Conservation (phyloP, 2,113 vertebrate species). For the Galbula dea region DNA sequence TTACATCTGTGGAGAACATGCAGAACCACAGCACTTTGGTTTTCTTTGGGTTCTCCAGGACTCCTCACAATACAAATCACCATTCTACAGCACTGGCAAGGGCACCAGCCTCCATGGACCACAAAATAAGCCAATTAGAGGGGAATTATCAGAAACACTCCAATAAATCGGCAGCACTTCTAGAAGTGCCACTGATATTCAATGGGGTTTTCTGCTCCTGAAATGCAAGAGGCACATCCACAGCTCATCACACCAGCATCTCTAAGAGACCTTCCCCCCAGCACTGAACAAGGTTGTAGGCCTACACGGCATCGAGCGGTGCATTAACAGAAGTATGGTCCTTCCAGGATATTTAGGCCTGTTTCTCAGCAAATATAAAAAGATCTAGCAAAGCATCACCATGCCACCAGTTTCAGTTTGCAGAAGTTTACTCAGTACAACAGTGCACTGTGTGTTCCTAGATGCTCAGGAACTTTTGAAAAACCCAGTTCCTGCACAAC, state of each 20-base stretch:
- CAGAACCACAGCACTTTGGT: neutral
- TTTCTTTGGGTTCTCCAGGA: neutral
- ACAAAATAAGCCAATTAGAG: neutral
- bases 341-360: neutral
- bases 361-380: neutral
- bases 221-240: neutral
- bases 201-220: neutral
- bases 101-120: neutral
- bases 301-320: neutral
- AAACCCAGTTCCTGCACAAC: neutral
- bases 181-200: neutral
- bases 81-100: neutral
- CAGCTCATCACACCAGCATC: neutral
- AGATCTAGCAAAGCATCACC: neutral
- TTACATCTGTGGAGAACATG: neutral
- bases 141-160: neutral
- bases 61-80: neutral
- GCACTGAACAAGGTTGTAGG: accelerated
- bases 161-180: neutral
- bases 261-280: neutral
- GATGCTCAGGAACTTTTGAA: neutral
- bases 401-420: neutral
- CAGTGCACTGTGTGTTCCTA: neutral
- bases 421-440: neutral
- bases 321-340: neutral